phyloP scores from a whole-genome alignment of 30 jellyfish, hydroid and myxozoan genomes.

The Hydractinia echinata region DNA sequence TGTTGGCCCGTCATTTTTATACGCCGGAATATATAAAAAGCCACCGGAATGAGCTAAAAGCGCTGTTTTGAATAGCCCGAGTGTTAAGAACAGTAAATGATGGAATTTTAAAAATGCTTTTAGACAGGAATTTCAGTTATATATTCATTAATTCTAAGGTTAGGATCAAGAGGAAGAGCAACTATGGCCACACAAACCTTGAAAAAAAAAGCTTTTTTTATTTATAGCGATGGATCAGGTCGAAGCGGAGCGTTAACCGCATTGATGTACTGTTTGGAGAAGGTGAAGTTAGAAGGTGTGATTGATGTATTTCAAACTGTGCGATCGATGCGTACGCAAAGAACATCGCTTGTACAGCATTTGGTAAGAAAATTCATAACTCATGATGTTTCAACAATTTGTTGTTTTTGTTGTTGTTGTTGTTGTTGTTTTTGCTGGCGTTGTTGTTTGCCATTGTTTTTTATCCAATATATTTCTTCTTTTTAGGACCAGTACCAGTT shows the following conservation, averaged over 20 bases:
- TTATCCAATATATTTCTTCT: background rate
- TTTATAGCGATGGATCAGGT: conserved; percentile 93
- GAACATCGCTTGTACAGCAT: conserved; percentile 67
- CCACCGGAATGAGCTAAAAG: too few relatives aligned
- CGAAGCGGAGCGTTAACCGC: conserved; percentile 86
- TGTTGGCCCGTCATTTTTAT: too few relatives aligned
- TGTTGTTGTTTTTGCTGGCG: background rate
- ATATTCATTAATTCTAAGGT: too few relatives aligned
- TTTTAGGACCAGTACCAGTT: conserved; percentile 72
- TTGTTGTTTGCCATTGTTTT: background rate
- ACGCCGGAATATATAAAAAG: too few relatives aligned
- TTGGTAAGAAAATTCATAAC: conserved; percentile 45
- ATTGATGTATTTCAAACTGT: conserved; percentile 94
- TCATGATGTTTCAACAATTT: background rate
- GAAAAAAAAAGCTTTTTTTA: background rate
- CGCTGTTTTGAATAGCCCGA: too few relatives aligned
- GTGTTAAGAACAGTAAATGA: too few relatives aligned
- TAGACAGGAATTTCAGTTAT: too few relatives aligned
- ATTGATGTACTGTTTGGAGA: conserved; percentile 72
- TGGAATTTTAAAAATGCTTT: too few relatives aligned
- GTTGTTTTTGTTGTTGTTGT: background rate
- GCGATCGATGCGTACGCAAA: conserved; percentile 89
- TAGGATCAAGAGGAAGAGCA: too few relatives aligned
- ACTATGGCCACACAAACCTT: background rate
- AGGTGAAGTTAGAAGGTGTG: conserved; percentile 82